Percentiles rank a stretch among this genome's conserved stretches.
phyloP scores from a whole-genome alignment of 2,113 vertebrate genomes.

The Oryzias melastigma region DNA sequence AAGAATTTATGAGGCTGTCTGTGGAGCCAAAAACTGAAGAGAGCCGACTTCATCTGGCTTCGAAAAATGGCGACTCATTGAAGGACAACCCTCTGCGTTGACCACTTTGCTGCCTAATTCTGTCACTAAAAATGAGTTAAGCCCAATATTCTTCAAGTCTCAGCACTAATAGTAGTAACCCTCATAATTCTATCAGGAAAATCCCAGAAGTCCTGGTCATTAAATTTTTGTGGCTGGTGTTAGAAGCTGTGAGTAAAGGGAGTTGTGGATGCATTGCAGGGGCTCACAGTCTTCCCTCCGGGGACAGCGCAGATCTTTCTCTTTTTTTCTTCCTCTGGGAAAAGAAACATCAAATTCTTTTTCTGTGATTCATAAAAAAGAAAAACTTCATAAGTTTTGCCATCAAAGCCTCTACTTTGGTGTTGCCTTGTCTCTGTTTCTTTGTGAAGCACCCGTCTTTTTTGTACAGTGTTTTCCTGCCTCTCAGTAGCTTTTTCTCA shows the following conservation, averaged over 20 bases:
- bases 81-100: background rate
- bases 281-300: constrained; percentile 33
- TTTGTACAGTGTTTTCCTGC: constrained; percentile 36
- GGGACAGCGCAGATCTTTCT: constrained; percentile 32
- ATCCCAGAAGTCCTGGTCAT: constrained; percentile 36
- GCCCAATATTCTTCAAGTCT: constrained; percentile 5
- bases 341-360: constrained; percentile 35
- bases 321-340: constrained; percentile 15
- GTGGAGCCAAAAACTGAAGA: constrained; percentile 14
- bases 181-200: constrained; percentile 37
- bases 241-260: constrained; percentile 23
- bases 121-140: constrained; percentile 13
- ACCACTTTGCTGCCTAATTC: constrained; percentile 22
- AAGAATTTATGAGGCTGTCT: constrained; percentile 35
- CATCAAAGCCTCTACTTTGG: constrained; percentile 48
- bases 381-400: constrained; percentile 41
- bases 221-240: constrained; percentile 44
- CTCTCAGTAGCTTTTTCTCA: constrained; percentile 34
- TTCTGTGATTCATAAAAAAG: constrained; percentile 12
- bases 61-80: constrained; percentile 9
- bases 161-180: constrained; percentile 4
- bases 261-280: constrained; percentile 28
- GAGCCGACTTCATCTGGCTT: constrained; percentile 9
- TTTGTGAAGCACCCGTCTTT: constrained; percentile 26
- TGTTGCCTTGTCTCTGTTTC: constrained; percentile 30